Percentiles rank a stretch among this genome's conserved stretches.
These are phyloP conservation scores for Drosophila fulvimacula DNA, from an alignment of 2,888 invertebrate genomes.

Conservation along the genomic window DNA sequence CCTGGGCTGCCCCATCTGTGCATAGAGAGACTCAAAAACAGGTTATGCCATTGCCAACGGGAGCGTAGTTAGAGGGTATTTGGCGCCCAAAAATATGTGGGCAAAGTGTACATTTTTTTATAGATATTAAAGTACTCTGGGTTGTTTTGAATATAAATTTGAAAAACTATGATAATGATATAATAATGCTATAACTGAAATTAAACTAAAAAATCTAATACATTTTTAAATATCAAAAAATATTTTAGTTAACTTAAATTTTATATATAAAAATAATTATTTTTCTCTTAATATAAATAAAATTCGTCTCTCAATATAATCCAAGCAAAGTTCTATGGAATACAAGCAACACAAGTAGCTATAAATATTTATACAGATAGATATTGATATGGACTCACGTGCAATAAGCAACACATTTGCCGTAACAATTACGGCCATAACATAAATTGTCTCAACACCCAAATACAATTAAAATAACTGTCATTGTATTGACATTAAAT, in stretches of 20 bases:
- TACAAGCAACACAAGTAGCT: constrained; percentile 21
- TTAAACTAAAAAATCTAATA: too few species aligned
- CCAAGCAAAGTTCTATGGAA: neutral
- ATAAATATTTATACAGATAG: constrained; percentile 13
- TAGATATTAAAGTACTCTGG: neutral
- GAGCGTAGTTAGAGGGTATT: constrained; percentile 40
- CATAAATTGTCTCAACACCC: constrained; percentile 79
- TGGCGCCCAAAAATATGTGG: constrained; percentile 17
- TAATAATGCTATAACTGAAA: too few species aligned
- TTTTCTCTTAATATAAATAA: neutral
- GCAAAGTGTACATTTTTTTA: neutral
- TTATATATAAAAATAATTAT: too few species aligned
- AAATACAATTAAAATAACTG: constrained; percentile 82
- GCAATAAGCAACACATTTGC: constrained; percentile 40
- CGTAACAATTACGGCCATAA: constrained; percentile 72
- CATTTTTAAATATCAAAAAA: too few species aligned
- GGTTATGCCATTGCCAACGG: constrained; percentile 39
- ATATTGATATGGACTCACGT: constrained; percentile 10
- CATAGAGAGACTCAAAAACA: constrained; percentile 47
- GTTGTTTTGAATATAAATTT: too few species aligned
- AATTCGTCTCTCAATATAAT: neutral
- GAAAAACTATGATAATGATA: too few species aligned
- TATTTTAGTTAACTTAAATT: too few species aligned
- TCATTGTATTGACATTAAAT: constrained; percentile 82
- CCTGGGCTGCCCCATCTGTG: constrained; percentile 18